Evolutionary conservation across 2,888 invertebrate genomes (phyloP).

Genomic region (Oegoconia quadripuncta): DNA sequence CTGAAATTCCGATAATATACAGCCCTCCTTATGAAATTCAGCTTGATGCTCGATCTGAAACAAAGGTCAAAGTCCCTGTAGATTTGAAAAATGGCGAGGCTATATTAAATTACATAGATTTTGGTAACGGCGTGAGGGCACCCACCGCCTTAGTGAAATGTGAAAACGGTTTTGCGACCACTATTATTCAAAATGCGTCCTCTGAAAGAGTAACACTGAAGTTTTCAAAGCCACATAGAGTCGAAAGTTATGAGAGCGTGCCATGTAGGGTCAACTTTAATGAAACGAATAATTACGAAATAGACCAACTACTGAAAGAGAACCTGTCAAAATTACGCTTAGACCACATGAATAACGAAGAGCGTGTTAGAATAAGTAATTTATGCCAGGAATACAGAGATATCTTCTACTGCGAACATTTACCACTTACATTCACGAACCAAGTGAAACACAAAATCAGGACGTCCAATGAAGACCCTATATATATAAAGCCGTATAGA

Average conservation of each 20-base stretch:
- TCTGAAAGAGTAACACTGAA: slow-evolving; percentile 1
- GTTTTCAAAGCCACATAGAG: slow-evolving; percentile 6
- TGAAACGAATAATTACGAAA: slow-evolving; percentile 4
- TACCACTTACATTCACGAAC: slow-evolving; percentile 25
- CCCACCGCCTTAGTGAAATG: slow-evolving; percentile 15
- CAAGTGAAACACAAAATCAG: slow-evolving; percentile 33
- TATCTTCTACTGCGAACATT: slow-evolving; percentile 27
- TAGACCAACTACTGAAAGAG: slow-evolving; percentile 6
- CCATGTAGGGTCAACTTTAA: too few species aligned
- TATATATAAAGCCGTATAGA: slow-evolving; percentile 25
- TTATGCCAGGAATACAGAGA: slow-evolving; percentile 23
- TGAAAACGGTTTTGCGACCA: slow-evolving; percentile 7
- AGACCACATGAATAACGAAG: slow-evolving; percentile 8
- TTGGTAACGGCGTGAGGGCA: slow-evolving; percentile 10
- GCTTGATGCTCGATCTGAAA: slow-evolving; percentile 1
- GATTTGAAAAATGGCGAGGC: slow-evolving; percentile 5
- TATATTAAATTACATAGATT: slow-evolving; percentile 8
- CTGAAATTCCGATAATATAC: slow-evolving; percentile 16
- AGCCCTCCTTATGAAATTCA: slow-evolving; percentile 7
- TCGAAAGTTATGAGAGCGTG: slow-evolving; percentile 1
- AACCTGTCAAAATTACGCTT: slow-evolving; percentile 2
- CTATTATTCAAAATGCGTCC: slow-evolving; percentile 10
- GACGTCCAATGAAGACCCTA: slow-evolving; percentile 23
- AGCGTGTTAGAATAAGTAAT: slow-evolving; percentile 5
- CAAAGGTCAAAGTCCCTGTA: slow-evolving; percentile 1